A percentile compares a stretch with the other conserved stretches of the same genome.
Conservation (phyloP, 2,888 invertebrate genomes). For the Theodoxus fluviatilis region DNA sequence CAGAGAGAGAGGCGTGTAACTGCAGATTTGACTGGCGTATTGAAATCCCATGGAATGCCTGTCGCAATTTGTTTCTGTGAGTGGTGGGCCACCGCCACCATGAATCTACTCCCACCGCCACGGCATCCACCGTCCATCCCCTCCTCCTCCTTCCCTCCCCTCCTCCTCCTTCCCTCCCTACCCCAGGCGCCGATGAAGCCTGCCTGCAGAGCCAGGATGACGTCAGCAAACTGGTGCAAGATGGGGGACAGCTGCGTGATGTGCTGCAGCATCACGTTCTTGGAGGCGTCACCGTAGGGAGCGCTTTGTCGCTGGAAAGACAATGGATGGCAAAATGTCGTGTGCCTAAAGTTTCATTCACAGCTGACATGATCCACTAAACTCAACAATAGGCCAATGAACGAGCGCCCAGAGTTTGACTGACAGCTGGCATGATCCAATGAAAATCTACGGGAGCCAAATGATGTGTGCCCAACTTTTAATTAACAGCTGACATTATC, state of each 20-base stretch:
- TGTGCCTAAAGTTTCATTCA: neutral
- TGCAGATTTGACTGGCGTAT: too few relatives aligned
- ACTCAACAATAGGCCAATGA: too few relatives aligned
- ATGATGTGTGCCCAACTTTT: neutral
- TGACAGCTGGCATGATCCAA: neutral
- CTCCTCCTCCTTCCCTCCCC: too few relatives aligned
- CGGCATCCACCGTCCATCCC: too few relatives aligned
- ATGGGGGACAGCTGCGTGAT: conserved; percentile 30
- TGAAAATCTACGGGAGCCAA: neutral
- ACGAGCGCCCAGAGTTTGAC: neutral
- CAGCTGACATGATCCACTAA: neutral
- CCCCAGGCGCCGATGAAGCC: conserved; percentile 36
- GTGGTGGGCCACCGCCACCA: too few relatives aligned
- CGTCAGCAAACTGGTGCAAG: conserved; percentile 27
- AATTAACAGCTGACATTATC: neutral
- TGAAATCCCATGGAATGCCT: too few relatives aligned
- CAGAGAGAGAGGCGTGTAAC: too few relatives aligned
- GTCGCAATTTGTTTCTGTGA: too few relatives aligned
- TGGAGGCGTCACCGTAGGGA: conserved; percentile 33
- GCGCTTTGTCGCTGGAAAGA: conserved; percentile 15
- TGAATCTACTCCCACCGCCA: too few relatives aligned
- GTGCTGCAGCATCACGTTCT: conserved; percentile 29
- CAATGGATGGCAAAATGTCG: too few relatives aligned
- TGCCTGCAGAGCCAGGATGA: conserved; percentile 32
- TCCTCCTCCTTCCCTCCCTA: too few relatives aligned